A percentile compares a stretch with the other conserved stretches of the same genome.
Conservation (phyloP, 2,113 vertebrate species). For the Sinocyclocheilus anophthalmus region DNA sequence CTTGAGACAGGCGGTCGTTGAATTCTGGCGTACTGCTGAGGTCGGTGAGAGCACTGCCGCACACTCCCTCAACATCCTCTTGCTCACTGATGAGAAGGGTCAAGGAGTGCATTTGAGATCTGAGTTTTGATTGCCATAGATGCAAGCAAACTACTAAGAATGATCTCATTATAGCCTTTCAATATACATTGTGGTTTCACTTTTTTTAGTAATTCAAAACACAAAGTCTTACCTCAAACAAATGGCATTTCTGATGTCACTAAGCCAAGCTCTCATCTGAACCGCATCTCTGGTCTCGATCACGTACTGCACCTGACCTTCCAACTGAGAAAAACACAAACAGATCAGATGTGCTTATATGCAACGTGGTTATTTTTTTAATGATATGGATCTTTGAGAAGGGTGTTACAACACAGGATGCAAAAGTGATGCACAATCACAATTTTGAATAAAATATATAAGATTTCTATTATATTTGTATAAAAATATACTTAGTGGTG, state of each 20-base stretch:
- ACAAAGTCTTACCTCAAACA: constrained; percentile 78
- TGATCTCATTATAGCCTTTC: neutral
- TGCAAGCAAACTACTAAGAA: neutral
- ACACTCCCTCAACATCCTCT: constrained; percentile 76
- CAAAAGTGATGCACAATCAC: neutral
- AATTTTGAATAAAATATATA: neutral
- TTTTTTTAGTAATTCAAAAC: neutral
- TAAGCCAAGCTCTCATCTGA: constrained; percentile 90
- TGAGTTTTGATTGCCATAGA: neutral
- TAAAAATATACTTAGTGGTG: neutral
- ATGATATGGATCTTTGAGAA: neutral
- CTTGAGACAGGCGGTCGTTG: constrained; percentile 84
- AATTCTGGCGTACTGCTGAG: constrained; percentile 79
- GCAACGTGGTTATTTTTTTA: neutral
- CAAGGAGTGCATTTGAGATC: neutral
- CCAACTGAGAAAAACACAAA: constrained; percentile 71
- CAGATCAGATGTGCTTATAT: neutral
- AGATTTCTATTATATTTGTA: neutral
- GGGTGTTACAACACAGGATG: neutral
- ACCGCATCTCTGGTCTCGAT: constrained; percentile 86
- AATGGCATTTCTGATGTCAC: constrained; percentile 87
- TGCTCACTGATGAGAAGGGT: constrained; percentile 72
- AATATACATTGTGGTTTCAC: neutral
- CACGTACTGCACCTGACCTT: constrained; percentile 83
- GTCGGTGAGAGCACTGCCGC: constrained; percentile 77